Evolutionary conservation across 2,113 vertebrate genomes (phyloP).

Genomic region (Pluvialis apricaria): DNA sequence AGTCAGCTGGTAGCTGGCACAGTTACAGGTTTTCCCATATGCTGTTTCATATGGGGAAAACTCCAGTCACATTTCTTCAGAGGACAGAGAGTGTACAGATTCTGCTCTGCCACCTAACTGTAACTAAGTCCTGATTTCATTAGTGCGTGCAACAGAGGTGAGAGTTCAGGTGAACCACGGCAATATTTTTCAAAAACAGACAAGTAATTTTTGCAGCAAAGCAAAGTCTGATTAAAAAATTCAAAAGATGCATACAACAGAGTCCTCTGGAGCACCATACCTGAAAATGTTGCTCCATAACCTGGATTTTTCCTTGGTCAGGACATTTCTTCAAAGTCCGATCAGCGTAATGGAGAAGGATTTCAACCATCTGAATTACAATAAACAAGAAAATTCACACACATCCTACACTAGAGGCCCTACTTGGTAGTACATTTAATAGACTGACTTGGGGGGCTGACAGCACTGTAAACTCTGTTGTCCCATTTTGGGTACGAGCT

Average conservation of each 20-base stretch:
- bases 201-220: not conserved
- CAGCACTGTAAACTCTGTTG: not conserved
- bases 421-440: not conserved
- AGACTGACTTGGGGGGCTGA: not conserved
- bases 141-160: not conserved
- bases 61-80: not conserved
- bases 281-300: conserved; percentile 96
- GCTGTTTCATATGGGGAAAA: not conserved
- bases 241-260: not conserved
- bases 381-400: not conserved
- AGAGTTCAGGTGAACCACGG: not conserved
- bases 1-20: not conserved
- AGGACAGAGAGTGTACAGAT: not conserved
- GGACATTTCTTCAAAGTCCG: conserved; percentile 90
- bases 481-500: not conserved
- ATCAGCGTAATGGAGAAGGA: conserved; percentile 90
- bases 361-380: conserved; percentile 88
- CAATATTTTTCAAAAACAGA: not conserved
- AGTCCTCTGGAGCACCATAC: conserved; percentile 56
- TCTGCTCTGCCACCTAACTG: not conserved
- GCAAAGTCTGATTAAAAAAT: not conserved
- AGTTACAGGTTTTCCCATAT: not conserved
- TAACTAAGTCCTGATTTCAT: not conserved
- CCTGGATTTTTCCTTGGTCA: conserved; percentile 93
- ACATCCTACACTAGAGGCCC: not conserved